Conservation (phyloP, 2,113 vertebrate species). For the Tichodroma muraria region DNA sequence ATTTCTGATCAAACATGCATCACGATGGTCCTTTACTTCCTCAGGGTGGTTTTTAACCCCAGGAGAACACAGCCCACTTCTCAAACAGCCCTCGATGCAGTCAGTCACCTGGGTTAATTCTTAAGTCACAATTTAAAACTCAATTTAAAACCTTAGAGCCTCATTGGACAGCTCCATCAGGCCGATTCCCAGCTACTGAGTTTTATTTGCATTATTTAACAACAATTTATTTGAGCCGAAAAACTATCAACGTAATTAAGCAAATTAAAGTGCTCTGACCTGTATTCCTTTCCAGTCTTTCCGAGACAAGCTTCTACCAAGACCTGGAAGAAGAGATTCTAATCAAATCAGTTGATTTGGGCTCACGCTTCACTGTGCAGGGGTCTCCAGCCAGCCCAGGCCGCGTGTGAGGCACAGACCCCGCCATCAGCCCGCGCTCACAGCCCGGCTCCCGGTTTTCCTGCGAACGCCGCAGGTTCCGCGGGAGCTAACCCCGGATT, state of each 20-base stretch:
- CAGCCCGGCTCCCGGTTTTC: too few relatives aligned
- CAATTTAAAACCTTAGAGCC: background rate
- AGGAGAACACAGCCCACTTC: background rate
- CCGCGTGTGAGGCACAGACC: background rate
- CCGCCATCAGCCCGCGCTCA: background rate
- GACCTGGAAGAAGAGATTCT: background rate
- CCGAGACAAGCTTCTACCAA: background rate
- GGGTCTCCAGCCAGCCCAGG: background rate
- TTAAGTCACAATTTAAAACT: background rate
- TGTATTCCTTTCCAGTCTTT: background rate
- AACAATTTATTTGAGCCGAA: background rate
- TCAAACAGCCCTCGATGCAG: background rate
- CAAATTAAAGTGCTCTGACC: background rate
- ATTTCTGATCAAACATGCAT: background rate
- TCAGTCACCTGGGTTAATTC: background rate
- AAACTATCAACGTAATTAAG: background rate
- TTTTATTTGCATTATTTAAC: background rate
- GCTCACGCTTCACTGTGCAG: background rate
- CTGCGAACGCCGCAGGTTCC: background rate
- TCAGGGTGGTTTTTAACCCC: background rate
- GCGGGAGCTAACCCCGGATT: fast-evolving
- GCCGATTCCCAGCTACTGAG: background rate
- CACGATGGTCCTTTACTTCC: fast-evolving
- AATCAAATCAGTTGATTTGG: background rate
- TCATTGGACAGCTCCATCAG: background rate